Conservation (phyloP, 2,888 invertebrate genomes). For the Leucophora obtusa region DNA sequence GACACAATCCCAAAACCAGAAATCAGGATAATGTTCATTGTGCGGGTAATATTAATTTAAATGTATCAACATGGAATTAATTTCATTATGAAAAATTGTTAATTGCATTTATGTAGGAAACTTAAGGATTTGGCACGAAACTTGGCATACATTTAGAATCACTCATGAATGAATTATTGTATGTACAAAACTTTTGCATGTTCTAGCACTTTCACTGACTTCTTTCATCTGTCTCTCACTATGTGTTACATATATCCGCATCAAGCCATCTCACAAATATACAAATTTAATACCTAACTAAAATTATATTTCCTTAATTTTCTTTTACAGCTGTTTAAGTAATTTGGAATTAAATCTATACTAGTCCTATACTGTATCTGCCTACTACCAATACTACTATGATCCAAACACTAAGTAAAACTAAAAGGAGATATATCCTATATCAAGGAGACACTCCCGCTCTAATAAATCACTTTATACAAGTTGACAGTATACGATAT, state of each 20-base stretch:
- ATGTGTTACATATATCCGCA: not conserved
- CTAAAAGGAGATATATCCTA: not conserved
- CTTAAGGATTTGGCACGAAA: no score
- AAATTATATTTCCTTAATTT: constrained; percentile 50
- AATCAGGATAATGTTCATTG: no score
- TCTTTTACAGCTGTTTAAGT: constrained; percentile 62
- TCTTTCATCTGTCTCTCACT: not conserved
- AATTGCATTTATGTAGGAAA: no score
- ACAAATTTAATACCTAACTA: constrained; percentile 16
- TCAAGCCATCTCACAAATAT: not conserved
- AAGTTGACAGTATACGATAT: not conserved
- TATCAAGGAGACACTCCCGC: not conserved
- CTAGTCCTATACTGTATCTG: constrained; percentile 11
- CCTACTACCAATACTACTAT: constrained; percentile 33
- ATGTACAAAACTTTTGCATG: no score
- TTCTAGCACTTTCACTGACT: no score
- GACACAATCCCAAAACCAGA: no score
- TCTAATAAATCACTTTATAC: not conserved
- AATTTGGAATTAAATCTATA: constrained; percentile 50
- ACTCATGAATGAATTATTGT: no score
- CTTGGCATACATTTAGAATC: no score
- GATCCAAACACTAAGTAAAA: not conserved
- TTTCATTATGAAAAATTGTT: no score
- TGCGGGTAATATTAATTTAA: no score
- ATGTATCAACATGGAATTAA: no score